Base-by-base conservation (phyloP, 2,797 vertebrate genomes). In the Hippoglossus hippoglossus region DNA sequence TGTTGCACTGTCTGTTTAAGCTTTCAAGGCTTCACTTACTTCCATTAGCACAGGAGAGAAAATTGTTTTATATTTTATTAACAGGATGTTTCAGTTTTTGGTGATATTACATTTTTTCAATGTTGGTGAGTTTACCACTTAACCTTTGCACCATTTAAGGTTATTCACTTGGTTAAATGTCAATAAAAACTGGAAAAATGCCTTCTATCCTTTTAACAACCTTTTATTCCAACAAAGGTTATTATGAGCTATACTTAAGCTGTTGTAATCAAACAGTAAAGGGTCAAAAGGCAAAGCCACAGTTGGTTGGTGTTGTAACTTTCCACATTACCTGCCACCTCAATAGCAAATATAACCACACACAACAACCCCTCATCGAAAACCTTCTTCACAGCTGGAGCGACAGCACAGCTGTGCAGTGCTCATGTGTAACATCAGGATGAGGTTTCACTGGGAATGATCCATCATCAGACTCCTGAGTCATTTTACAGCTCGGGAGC, bases 401-500 rank as follows among this genome's bases (percentile, higher is more conserved):
- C 50, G 61, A 81, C 71, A 79, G 74, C 77, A 69, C 68, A 87
- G 83, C 77, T 83, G 67, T 77, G 74, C 58, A 59, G 22, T 49
- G 51, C 60, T 61, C 7, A 60, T 78, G 82, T 71, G 74, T 52
- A 84, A 79, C 71, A 82, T 72, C 76, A 54, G 50, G 72, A 67
- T 66, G 65, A 61, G 50, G 49, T 77, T 82, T 81, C 47, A 34
- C 60, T 12, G 22, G 69, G 57, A 65, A 72, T 49, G 64, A 88
- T 84, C 67, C 71, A 87, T 83, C 83, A 79, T 57, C 69, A 72
- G 83, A 77, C 62, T 68, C 71, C 63, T 73, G 75, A 81, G 67
- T 87, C 85, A 83, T 63, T 67, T 85, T 53, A 54, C 68, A 88
- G 82, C 75, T 63, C n/a, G 61, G 71, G 47, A 83, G 80, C 79